These are phyloP conservation scores for Agrochola litura DNA, from an alignment of 2,888 invertebrate genomes.

Conservation along the genomic window DNA sequence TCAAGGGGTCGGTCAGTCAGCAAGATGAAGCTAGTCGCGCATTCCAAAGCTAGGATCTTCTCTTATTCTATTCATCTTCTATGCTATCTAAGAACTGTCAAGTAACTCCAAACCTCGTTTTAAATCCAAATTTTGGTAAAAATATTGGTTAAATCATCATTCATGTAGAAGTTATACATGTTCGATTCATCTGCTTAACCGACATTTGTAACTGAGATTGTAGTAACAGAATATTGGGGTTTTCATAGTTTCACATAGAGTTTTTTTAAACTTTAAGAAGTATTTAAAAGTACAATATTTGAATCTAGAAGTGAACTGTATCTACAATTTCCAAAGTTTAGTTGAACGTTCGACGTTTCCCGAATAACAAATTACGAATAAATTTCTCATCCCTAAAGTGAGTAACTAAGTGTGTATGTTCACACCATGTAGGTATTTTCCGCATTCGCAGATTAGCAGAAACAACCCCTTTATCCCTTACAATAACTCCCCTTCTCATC, in stretches of 20 bases:
- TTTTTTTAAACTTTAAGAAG: neutral
- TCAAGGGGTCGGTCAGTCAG: no score
- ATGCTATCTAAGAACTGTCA: no score
- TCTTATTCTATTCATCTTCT: no score
- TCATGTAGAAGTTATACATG: no score
- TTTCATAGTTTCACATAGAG: neutral
- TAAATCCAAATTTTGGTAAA: no score
- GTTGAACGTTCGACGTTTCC: neutral
- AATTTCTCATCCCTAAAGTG: neutral
- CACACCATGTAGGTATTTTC: neutral
- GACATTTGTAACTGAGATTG: neutral
- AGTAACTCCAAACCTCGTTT: no score
- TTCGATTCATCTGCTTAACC: no score
- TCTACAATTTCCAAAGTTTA: neutral
- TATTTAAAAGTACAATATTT: neutral
- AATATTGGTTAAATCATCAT: no score
- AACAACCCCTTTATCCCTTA: conserved; percentile 40
- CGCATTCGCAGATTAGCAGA: conserved; percentile 31
- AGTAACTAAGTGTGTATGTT: conserved; percentile 5
- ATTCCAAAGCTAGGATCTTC: no score
- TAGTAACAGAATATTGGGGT: neutral
- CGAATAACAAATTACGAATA: neutral
- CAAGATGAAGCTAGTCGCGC: no score
- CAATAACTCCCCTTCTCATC: conserved; percentile 33
- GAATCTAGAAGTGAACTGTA: neutral